Percentiles rank a stretch among this genome's conserved stretches.
phyloP scores from a whole-genome alignment of 2,113 vertebrate species.

The Brevimyrus niger region DNA sequence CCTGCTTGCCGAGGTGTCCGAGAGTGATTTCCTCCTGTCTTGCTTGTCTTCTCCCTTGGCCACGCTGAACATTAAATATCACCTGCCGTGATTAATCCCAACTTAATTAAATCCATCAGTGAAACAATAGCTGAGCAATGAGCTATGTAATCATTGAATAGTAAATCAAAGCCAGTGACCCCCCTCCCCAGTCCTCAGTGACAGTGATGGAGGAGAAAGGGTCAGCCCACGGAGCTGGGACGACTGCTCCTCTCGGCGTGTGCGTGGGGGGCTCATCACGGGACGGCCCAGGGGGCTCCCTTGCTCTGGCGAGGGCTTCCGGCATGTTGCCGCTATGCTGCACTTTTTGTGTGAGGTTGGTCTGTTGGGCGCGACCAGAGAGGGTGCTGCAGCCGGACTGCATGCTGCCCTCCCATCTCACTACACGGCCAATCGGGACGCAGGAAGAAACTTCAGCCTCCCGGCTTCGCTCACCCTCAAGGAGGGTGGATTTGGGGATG shows the following conservation, averaged over 20 bases:
- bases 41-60: constrained; percentile 32
- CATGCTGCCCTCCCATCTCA: neutral
- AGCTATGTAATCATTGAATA: constrained; percentile 98
- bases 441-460: neutral
- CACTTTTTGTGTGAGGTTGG: neutral
- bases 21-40: constrained; percentile 64
- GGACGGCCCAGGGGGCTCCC: neutral
- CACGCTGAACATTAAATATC: constrained; percentile 91
- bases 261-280: neutral
- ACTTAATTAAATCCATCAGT: constrained; percentile 99
- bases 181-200: constrained; percentile 75
- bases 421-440: neutral
- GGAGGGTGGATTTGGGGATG: neutral
- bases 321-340: neutral
- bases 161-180: constrained; percentile 86
- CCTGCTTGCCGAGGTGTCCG: constrained; percentile 72
- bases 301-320: neutral
- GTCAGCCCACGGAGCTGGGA: constrained; percentile 53
- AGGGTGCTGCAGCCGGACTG: neutral
- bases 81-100: constrained; percentile 96
- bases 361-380: neutral
- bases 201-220: constrained; percentile 88
- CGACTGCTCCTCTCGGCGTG: constrained; percentile 56
- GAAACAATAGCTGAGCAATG: constrained; percentile 98
- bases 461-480: neutral